Evolutionary conservation across 2,113 vertebrate genomes (phyloP), one percentile per base, ranked within the genome.

Genomic region (Perca schrenkii): DNA sequence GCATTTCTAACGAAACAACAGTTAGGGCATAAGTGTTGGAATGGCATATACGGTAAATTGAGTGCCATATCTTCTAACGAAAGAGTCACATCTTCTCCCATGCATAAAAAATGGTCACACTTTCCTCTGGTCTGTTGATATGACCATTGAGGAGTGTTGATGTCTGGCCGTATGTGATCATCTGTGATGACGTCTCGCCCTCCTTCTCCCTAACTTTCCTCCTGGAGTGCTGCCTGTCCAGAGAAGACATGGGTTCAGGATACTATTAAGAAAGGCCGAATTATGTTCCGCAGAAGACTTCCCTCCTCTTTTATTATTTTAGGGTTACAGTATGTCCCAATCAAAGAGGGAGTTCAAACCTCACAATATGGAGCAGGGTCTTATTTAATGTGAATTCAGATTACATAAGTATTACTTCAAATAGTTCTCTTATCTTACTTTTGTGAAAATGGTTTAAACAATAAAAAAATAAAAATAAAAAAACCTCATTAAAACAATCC

Each of bases 1-100:
- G 43, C 54, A 40, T 76, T 71, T 78, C 31, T 28, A 4, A 28
- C 54, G 5, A 34, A 73, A 76, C 28, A 73, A 76, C 28, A 25
- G 2, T 70, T 69, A 31, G 19, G 4, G 22, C 19, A 28, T 47
- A n/a, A 73, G 46, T 43, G 56, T 19, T 31, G 13, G 4, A 43
- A 47, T 52, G 15, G 16, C 25, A 76, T 8, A 16, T 61, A 6
- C 1, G 3, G 53, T 60, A 17, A 80, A 58, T 53, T 0, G 8
- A 21, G 28, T 17, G 40, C 62, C 36, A 66, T 13, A 25, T 68
- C 31, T 31, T 17, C 3, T 50, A 40, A 56, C 2, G 6, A 17
- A 34, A 31, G 31, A 31, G 31, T 31, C 4, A 31, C 31, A 34
- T 40, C 7, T 40, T 40, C 36, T 14, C 47, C 1, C 11, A 8